phyloP scores from a whole-genome alignment of 2,888 invertebrate genomes.

The Periphyllus acericola region DNA sequence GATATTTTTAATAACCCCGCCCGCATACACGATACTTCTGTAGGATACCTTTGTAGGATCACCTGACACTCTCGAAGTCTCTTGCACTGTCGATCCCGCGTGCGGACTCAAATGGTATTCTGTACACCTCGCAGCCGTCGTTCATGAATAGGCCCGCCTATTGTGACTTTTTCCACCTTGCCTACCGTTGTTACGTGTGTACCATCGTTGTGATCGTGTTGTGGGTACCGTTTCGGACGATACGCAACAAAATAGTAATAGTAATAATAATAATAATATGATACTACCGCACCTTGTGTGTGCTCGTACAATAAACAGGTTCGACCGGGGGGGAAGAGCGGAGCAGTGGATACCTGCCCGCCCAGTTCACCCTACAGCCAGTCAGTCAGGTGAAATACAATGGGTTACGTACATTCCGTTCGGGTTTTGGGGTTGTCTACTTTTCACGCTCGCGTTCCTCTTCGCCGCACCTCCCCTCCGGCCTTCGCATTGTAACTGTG shows the following conservation, averaged over 20 bases:
- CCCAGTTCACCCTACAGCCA: conserved; percentile 27
- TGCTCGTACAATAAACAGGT: conserved; percentile 46
- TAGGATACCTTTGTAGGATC: no score
- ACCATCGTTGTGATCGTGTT: background rate
- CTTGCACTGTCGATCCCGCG: no score
- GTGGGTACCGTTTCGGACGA: background rate
- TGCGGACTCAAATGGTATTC: no score
- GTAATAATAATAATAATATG: conserved; percentile 13
- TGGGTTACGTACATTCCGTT: conserved; percentile 36
- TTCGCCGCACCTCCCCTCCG: background rate
- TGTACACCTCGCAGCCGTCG: no score
- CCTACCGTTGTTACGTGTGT: background rate
- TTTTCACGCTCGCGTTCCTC: background rate
- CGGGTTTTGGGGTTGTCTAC: conserved; percentile 47
- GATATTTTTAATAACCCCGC: background rate
- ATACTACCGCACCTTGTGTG: conserved; percentile 7
- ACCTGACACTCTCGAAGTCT: no score
- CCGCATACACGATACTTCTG: background rate
- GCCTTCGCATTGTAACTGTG: background rate
- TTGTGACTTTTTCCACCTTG: no score
- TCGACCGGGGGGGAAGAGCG: background rate
- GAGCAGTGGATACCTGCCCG: background rate
- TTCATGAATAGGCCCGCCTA: no score
- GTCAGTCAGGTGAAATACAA: conserved; percentile 56
- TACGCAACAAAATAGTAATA: background rate